A percentile compares a stretch with the other conserved stretches of the same genome.
phyloP scores from a whole-genome alignment of 2,113 vertebrate genomes.

The Epinephelus cyanopodus region DNA sequence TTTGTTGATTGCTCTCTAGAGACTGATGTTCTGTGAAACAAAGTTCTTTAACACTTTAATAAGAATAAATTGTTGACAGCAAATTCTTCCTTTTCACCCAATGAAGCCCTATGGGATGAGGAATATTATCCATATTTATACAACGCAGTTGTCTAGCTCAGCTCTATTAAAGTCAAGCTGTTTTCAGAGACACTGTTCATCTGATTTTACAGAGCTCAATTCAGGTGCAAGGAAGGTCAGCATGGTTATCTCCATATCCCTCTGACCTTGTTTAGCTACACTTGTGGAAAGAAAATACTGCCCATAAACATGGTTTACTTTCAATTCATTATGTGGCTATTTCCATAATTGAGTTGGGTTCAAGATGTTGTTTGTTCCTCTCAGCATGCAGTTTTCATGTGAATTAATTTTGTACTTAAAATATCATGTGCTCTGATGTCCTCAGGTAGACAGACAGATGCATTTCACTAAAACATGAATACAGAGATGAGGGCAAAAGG shows the following conservation, averaged over 20 bases:
- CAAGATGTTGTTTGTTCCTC: background rate
- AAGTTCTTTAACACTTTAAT: conserved; percentile 51
- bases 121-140: conserved; percentile 52
- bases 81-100: conserved; percentile 25
- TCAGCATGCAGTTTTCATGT: conserved; percentile 29
- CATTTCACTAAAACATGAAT: background rate
- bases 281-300: conserved; percentile 9
- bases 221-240: conserved; percentile 25
- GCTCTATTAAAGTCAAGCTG: conserved; percentile 24
- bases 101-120: conserved; percentile 34
- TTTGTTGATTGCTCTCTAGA: conserved; percentile 41
- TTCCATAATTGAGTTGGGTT: conserved; percentile 5
- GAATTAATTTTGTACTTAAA: conserved; percentile 41
- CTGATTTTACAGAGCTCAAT: conserved; percentile 31
- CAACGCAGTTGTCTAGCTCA: conserved; percentile 3
- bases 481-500: background rate
- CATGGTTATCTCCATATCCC: background rate
- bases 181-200: conserved; percentile 40
- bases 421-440: conserved; percentile 15
- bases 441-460: conserved; percentile 13
- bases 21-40: conserved; percentile 49
- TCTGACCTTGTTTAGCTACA: conserved; percentile 34
- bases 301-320: background rate
- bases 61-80: conserved; percentile 58
- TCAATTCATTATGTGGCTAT: conserved; percentile 19